These are phyloP conservation scores for Adelosebastes latens DNA, from an alignment of 2,797 vertebrate genomes.

Conservation along the genomic window DNA sequence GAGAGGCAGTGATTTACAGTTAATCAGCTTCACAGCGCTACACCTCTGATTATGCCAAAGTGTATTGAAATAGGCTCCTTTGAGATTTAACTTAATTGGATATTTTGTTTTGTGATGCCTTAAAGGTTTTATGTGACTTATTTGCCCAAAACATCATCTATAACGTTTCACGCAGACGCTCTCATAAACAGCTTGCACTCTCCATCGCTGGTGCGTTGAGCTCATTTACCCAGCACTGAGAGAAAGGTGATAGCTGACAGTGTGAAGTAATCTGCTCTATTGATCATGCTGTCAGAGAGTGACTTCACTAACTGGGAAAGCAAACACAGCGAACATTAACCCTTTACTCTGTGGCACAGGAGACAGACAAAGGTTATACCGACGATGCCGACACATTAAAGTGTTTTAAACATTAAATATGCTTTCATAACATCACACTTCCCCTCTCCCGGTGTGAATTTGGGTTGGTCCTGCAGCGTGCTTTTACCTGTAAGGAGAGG, in stretches of 20 bases:
- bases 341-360: constrained; percentile 29
- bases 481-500: constrained; percentile 75
- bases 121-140: constrained; percentile 16
- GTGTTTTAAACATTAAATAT: not conserved
- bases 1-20: constrained; percentile 49
- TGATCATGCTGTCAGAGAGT: constrained; percentile 81
- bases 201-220: constrained; percentile 52
- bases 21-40: constrained; percentile 7
- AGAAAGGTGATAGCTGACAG: constrained; percentile 86
- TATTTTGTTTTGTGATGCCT: not conserved
- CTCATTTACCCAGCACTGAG: constrained; percentile 71
- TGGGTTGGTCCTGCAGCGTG: constrained; percentile 26
- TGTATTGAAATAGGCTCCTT: not conserved
- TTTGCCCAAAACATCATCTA: constrained; percentile 15
- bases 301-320: constrained; percentile 78
- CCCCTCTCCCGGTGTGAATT: constrained; percentile 24
- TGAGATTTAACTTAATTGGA: not conserved
- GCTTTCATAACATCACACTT: constrained; percentile 28
- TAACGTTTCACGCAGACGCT: constrained; percentile 15
- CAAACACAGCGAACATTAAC: constrained; percentile 69
- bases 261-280: constrained; percentile 84
- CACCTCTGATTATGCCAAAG: not conserved
- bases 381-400: not conserved
- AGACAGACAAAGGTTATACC: not conserved
- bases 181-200: constrained; percentile 15